These are phyloP conservation scores for Melieria omissa DNA, from an alignment of 2,888 invertebrate species.

Conservation along the genomic window DNA sequence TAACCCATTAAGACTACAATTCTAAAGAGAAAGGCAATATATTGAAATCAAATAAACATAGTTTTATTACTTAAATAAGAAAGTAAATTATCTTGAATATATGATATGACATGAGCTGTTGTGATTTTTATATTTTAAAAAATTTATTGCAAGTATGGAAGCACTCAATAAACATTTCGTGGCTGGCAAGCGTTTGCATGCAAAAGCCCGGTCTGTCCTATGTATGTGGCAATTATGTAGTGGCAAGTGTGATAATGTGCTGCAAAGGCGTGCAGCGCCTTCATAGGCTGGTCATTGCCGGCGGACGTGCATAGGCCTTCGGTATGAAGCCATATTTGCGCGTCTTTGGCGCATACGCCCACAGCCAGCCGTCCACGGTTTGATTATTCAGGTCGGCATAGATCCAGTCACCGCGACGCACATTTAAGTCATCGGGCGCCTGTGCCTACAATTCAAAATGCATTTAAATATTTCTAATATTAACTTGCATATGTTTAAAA, in stretches of 20 bases:
- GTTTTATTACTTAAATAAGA: no score
- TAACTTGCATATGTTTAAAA: neutral
- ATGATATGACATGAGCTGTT: no score
- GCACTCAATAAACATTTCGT: no score
- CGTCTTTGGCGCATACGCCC: slow-evolving; percentile 94
- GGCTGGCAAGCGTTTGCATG: no score
- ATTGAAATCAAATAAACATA: no score
- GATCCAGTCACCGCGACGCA: slow-evolving; percentile 93
- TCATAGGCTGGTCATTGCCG: slow-evolving; percentile 83
- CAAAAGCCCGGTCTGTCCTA: no score
- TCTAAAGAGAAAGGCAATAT: no score
- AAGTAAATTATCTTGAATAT: no score
- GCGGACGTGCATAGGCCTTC: slow-evolving; percentile 91
- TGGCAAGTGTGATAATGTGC: no score
- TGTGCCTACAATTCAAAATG: slow-evolving; percentile 73
- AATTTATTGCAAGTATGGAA: no score
- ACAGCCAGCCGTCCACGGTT: slow-evolving; percentile 94
- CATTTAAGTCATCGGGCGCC: slow-evolving; percentile 91
- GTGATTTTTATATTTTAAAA: no score
- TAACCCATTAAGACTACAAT: neutral
- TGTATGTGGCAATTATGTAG: no score
- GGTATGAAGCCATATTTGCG: slow-evolving; percentile 95
- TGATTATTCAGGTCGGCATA: slow-evolving; percentile 94
- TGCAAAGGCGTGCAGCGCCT: neutral
- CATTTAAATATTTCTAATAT: slow-evolving; percentile 7